Evolutionary conservation across 2,113 vertebrate genomes (phyloP), one percentile per base, ranked within the genome.

Genomic region (Laterallus jamaicensis): DNA sequence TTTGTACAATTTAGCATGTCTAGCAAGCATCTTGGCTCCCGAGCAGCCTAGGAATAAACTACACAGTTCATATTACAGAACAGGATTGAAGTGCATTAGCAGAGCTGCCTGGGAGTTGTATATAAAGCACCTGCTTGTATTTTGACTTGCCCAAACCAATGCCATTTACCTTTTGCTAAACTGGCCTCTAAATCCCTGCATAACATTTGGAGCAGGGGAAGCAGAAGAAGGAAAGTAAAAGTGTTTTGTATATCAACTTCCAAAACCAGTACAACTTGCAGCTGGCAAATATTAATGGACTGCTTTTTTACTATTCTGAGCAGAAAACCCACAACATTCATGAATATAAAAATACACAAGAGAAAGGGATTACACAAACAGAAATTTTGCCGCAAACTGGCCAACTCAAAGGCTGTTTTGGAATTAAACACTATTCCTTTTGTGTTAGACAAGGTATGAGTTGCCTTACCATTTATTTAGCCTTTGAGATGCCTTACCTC

Each of bases 1-100:
- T 91, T 82, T 56, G 26, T 66, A 82, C 54, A 70, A 89, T 94
- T 94, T 89, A 84, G 24, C 10, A 26, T 35, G 78, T 78, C 70
- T 90, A 82, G 58, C 70, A 90, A 85, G 8, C 9, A 66, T 80
- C 29, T 75, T 85, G 64, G 77, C 78, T 96, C 54, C 89, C 60
- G 15, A 69, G 12, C 20, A 93, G 26, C 49, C 18, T 60, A 52
- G 32, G 40, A 93, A 90, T 82, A 85, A 91, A 79, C 19, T 44
- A 67, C 66, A 75, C 28, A 50, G 56, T 63, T 86, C 66, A 60
- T 86, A 59, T 47, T 50, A 62, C 68, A 64, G 60, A 86, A 78
- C 7, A 68, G 11, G 39, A 87, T 63, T 75, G 69, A 91, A 86
- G 19, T 26, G 22, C 1, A 2, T 63, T 89, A 32, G 47, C 77